Percentiles rank a stretch among this genome's conserved stretches.
Conservation (phyloP, 1,140 invertebrate genomes). For the Lucilia sericata region DNA sequence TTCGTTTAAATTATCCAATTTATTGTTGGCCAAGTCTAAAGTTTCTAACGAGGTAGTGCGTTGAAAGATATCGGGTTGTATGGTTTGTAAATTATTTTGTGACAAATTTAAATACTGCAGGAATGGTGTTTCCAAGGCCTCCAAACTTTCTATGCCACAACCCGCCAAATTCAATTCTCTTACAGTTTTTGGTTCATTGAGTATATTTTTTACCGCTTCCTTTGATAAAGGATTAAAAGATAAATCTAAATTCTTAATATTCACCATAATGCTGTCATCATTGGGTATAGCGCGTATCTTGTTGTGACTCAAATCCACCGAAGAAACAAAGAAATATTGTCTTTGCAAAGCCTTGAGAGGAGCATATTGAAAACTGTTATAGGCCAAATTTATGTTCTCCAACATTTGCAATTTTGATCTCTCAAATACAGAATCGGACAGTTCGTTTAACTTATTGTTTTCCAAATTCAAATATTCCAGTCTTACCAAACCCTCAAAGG, state of each 20-base stretch:
- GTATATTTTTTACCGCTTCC: slow-evolving; percentile 79
- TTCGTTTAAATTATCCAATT: slow-evolving; percentile 73
- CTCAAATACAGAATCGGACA: slow-evolving; percentile 89
- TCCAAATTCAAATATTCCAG: slow-evolving; percentile 81
- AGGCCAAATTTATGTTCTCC: slow-evolving; percentile 83
- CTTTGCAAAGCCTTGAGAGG: slow-evolving; percentile 83
- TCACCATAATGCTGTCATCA: slow-evolving; percentile 87
- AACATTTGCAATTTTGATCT: slow-evolving; percentile 80
- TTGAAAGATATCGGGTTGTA: slow-evolving; percentile 78
- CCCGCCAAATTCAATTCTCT: slow-evolving; percentile 83
- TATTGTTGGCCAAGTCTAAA: slow-evolving; percentile 83
- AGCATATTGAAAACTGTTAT: slow-evolving; percentile 82
- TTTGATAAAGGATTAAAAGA: slow-evolving; percentile 85
- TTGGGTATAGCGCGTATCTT: slow-evolving; percentile 81
- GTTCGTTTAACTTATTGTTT: slow-evolving; percentile 78
- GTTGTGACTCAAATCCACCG: slow-evolving; percentile 84
- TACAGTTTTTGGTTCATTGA: slow-evolving; percentile 90
- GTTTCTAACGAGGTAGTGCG: slow-evolving; percentile 82
- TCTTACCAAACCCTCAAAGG: slow-evolving; percentile 84
- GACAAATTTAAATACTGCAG: slow-evolving; percentile 85
- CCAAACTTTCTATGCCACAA: slow-evolving; percentile 77
- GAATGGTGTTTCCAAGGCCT: slow-evolving; percentile 87
- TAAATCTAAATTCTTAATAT: slow-evolving; percentile 87
- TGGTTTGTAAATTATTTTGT: slow-evolving; percentile 77
- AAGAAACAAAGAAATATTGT: slow-evolving; percentile 84